phyloP scores from a whole-genome alignment of 2,113 vertebrate species.

The Tonatia bakeri region DNA sequence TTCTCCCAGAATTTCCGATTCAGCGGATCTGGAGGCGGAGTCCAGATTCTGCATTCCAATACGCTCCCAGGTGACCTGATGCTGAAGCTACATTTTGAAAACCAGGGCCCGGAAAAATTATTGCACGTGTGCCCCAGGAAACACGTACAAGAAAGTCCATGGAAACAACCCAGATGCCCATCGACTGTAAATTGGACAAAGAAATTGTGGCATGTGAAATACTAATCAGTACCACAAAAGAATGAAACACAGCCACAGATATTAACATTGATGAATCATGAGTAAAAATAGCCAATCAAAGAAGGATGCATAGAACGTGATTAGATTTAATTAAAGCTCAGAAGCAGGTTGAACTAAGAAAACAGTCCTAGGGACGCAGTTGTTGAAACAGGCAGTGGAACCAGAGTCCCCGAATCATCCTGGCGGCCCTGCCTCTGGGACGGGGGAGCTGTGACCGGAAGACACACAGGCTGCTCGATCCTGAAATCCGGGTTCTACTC shows the following conservation, averaged over 20 bases:
- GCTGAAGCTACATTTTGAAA: background rate
- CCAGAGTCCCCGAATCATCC: background rate
- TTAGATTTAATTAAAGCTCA: background rate
- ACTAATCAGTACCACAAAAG: background rate
- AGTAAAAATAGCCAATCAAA: background rate
- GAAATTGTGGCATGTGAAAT: background rate
- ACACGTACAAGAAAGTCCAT: background rate
- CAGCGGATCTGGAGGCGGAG: background rate
- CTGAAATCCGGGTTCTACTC: background rate
- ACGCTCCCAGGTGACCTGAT: background rate
- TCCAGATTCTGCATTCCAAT: background rate
- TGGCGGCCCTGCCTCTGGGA: background rate
- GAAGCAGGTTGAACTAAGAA: background rate
- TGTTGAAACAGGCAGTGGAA: background rate
- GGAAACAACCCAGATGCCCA: background rate
- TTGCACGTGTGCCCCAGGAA: background rate
- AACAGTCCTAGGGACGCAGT: background rate
- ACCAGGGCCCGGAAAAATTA: background rate
- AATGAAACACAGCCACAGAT: background rate
- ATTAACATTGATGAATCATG: background rate
- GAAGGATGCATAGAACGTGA: background rate
- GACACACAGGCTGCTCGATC: background rate
- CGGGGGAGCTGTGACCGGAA: background rate
- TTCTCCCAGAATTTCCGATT: background rate
- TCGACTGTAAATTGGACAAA: background rate